These are phyloP conservation scores for Thalassarche chlororhynchos DNA, from an alignment of 2,113 vertebrate species.

Conservation along the genomic window DNA sequence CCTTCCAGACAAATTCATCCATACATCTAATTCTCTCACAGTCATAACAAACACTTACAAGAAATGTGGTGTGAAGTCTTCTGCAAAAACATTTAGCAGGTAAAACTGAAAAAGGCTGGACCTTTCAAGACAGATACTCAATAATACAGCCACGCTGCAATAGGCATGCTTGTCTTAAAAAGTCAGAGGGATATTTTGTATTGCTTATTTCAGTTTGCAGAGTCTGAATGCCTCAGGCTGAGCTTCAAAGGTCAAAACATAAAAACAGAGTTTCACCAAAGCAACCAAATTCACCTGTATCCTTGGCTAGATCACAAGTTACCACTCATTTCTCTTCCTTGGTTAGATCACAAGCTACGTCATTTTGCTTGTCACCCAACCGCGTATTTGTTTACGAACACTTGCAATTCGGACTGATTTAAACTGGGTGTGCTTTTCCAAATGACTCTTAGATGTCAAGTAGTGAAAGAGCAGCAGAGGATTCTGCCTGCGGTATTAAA, in stretches of 20 bases:
- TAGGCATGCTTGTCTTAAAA: not conserved
- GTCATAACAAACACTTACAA: not conserved
- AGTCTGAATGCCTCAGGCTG: not conserved
- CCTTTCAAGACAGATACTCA: not conserved
- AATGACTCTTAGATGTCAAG: not conserved
- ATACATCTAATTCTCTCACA: not conserved
- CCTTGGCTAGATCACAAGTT: not conserved
- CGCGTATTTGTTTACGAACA: not conserved
- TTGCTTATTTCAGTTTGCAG: not conserved
- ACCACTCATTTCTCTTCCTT: not conserved
- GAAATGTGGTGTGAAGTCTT: not conserved
- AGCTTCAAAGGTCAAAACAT: not conserved
- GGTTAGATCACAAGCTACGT: not conserved
- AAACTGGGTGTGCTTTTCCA: not conserved
- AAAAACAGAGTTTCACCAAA: not conserved
- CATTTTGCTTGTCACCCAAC: not conserved
- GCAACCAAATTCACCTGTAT: not conserved
- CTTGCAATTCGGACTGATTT: not conserved
- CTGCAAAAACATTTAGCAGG: not conserved
- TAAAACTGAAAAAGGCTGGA: not conserved
- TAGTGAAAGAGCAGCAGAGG: not conserved
- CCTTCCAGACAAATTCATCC: slow-evolving; percentile 28
- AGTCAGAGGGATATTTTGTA: not conserved
- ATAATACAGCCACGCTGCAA: not conserved
- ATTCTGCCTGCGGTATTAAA: not conserved